Conservation (phyloP, 1,140 invertebrate genomes). For the Papilio polyxenes region DNA sequence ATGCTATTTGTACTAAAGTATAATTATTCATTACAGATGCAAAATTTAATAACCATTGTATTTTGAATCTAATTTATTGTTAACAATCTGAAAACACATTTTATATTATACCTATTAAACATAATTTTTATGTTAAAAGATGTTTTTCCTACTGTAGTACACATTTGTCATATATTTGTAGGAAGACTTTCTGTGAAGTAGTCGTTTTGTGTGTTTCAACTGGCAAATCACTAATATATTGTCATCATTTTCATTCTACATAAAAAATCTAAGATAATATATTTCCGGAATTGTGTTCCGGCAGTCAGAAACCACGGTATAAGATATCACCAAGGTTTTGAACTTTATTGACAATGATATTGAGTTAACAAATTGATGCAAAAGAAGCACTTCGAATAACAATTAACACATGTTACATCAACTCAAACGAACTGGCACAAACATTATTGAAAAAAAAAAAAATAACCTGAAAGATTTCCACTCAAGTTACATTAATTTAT, state of each 20-base stretch:
- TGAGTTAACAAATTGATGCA: conserved; percentile 19
- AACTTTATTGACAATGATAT: conserved; percentile 20
- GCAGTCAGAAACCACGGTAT: neutral
- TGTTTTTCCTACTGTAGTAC: neutral
- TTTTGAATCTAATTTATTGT: too few species aligned
- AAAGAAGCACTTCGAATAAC: conserved; percentile 21
- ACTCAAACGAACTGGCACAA: neutral
- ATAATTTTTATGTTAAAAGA: too few species aligned
- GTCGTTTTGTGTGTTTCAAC: neutral
- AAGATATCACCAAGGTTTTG: neutral
- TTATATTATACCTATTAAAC: too few species aligned
- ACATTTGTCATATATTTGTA: neutral
- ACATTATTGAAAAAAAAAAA: neutral
- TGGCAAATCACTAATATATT: neutral
- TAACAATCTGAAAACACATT: too few species aligned
- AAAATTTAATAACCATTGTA: neutral
- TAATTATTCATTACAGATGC: neutral
- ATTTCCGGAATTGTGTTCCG: neutral
- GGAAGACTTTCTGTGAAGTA: neutral
- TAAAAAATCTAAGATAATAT: neutral
- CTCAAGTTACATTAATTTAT: neutral
- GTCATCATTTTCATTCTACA: neutral
- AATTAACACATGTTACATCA: conserved; percentile 13
- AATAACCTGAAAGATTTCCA: neutral
- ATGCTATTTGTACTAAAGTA: neutral